Evolutionary conservation across 1,140 invertebrate species (phyloP).

Genomic region (Brachystomella parvula): DNA sequence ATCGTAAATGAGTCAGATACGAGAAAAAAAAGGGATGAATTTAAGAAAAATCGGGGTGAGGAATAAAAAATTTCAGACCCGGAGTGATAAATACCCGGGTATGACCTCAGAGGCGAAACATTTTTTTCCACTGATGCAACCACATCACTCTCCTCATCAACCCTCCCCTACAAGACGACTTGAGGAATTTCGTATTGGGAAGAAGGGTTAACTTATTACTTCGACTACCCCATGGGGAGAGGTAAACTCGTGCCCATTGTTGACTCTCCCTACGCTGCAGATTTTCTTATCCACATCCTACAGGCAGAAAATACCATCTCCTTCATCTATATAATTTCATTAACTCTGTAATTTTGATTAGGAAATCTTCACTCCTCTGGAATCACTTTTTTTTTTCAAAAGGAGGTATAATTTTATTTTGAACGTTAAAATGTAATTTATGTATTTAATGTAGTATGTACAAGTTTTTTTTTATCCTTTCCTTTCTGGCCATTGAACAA

Average conservation of each 20-base stretch:
- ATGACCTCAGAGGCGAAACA: constrained; percentile 10
- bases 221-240: constrained; percentile 22
- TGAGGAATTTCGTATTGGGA: background rate
- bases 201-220: background rate
- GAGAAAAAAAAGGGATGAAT: background rate
- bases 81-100: too few species aligned
- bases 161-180: background rate
- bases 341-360: background rate
- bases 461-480: background rate
- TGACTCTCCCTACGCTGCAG: background rate
- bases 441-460: constrained; percentile 1
- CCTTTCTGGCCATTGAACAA: constrained; percentile 15
- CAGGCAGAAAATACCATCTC: background rate
- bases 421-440: constrained; percentile 17
- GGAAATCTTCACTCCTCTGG: background rate
- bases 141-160: background rate
- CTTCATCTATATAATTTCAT: background rate
- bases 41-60: background rate
- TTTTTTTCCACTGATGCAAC: constrained; percentile 1
- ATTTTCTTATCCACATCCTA: too few species aligned
- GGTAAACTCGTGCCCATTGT: constrained; percentile 27
- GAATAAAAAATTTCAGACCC: too few species aligned
- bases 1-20: background rate
- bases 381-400: background rate
- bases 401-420: constrained; percentile 16